A percentile compares a stretch with the other conserved stretches of the same genome.
phyloP scores from a whole-genome alignment of 2,888 invertebrate species.

The Bombyx huttoni region DNA sequence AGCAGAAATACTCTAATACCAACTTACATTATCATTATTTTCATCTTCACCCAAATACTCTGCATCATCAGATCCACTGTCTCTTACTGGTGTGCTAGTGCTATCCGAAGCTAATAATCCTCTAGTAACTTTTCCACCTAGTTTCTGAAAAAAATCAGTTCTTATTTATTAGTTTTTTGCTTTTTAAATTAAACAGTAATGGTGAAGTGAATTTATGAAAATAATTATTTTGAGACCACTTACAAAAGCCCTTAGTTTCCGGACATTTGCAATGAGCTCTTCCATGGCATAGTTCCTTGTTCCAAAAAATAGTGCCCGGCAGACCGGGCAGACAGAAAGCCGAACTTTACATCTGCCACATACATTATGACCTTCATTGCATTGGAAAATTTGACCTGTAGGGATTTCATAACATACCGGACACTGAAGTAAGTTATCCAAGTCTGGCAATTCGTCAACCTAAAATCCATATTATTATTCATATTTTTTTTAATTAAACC shows the following conservation, averaged over 20 bases:
- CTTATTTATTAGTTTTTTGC: neutral
- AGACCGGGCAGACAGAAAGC: slow-evolving; percentile 64
- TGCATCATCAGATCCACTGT: slow-evolving; percentile 27
- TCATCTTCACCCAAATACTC: slow-evolving; percentile 31
- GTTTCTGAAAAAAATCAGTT: slow-evolving; percentile 28
- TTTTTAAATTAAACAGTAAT: too few relatives aligned
- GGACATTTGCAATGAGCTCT: slow-evolving; percentile 62
- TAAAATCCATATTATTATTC: slow-evolving; percentile 16
- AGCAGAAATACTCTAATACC: too few relatives aligned
- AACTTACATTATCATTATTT: slow-evolving; percentile 19
- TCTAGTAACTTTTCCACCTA: slow-evolving; percentile 47
- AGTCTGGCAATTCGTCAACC: slow-evolving; percentile 50
- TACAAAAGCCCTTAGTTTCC: slow-evolving; percentile 54
- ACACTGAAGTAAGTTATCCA: slow-evolving; percentile 71
- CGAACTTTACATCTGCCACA: slow-evolving; percentile 62
- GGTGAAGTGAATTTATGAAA: neutral
- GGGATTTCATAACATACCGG: slow-evolving; percentile 72
- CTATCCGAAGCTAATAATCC: slow-evolving; percentile 30
- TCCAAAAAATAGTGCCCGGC: slow-evolving; percentile 59
- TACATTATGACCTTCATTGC: slow-evolving; percentile 71
- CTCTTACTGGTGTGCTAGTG: slow-evolving; percentile 25
- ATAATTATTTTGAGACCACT: slow-evolving; percentile 19
- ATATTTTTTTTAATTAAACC: too few relatives aligned
- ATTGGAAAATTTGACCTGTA: slow-evolving; percentile 60
- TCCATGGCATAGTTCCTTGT: slow-evolving; percentile 72